Evolutionary conservation across 2,113 vertebrate genomes (phyloP).

Genomic region (Pelusios castaneus): DNA sequence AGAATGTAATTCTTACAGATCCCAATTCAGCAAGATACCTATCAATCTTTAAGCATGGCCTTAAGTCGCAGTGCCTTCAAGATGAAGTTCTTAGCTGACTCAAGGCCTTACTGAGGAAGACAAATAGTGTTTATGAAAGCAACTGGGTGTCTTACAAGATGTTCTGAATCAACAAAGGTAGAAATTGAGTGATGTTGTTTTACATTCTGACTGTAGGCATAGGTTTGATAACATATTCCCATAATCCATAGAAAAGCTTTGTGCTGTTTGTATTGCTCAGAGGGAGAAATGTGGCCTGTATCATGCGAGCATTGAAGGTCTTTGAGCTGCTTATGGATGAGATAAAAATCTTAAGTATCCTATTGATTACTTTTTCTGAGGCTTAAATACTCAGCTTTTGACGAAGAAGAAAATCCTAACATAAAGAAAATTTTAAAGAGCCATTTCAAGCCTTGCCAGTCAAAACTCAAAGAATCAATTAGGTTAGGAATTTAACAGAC

Average conservation of each 20-base stretch:
- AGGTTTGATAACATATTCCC: neutral
- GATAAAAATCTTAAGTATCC: constrained; percentile 4
- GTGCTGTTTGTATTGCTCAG: neutral
- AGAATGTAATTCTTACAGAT: neutral
- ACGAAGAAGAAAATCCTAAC: neutral
- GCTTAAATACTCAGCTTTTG: neutral
- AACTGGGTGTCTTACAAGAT: neutral
- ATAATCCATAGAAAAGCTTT: neutral
- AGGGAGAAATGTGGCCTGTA: neutral
- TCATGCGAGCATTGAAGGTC: neutral
- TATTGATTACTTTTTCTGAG: neutral
- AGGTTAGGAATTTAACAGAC: neutral
- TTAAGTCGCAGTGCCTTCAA: neutral
- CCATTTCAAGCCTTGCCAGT: neutral
- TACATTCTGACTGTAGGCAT: neutral
- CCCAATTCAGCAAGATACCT: neutral
- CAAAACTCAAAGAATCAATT: neutral
- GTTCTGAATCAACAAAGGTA: neutral
- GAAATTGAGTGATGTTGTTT: neutral
- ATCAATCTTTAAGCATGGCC: neutral
- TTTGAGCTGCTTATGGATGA: neutral
- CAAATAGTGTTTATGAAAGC: neutral
- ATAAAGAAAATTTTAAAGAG: neutral
- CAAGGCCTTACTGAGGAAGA: neutral
- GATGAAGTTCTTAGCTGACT: neutral